phyloP scores from a whole-genome alignment of 2,113 vertebrate species.

The Aleadryas rufinucha region DNA sequence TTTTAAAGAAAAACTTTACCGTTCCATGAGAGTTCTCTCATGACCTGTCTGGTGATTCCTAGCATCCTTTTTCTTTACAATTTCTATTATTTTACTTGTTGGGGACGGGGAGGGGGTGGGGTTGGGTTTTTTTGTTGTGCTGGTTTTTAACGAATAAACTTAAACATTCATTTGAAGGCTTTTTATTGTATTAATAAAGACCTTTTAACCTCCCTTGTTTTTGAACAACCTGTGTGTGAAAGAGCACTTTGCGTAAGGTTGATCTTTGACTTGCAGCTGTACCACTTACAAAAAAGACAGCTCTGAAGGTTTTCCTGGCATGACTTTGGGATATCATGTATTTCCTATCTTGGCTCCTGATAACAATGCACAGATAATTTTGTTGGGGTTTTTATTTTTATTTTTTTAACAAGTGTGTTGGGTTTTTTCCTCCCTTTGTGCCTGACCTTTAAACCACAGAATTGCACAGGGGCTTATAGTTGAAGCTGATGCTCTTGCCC shows the following conservation, averaged over 20 bases:
- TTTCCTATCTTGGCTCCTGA: background rate
- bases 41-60: background rate
- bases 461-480: background rate
- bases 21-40: background rate
- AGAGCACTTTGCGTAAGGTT: background rate
- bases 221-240: background rate
- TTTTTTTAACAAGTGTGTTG: background rate
- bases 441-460: background rate
- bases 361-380: background rate
- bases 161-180: background rate
- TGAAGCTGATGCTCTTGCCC: background rate
- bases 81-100: background rate
- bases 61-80: background rate
- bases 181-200: constrained; percentile 14
- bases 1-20: background rate
- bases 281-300: background rate
- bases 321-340: background rate
- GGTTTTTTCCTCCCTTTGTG: background rate
- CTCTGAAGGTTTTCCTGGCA: constrained; percentile 5
- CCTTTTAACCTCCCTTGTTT: constrained; percentile 9
- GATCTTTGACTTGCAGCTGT: constrained; percentile 57
- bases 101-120: background rate
- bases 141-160: constrained; percentile 41
- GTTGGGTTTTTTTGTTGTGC: background rate
- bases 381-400: background rate